Percentiles rank a stretch among this genome's conserved stretches.
phyloP scores from a whole-genome alignment of 2,888 invertebrate genomes.

The Muschampia plurimacula region DNA sequence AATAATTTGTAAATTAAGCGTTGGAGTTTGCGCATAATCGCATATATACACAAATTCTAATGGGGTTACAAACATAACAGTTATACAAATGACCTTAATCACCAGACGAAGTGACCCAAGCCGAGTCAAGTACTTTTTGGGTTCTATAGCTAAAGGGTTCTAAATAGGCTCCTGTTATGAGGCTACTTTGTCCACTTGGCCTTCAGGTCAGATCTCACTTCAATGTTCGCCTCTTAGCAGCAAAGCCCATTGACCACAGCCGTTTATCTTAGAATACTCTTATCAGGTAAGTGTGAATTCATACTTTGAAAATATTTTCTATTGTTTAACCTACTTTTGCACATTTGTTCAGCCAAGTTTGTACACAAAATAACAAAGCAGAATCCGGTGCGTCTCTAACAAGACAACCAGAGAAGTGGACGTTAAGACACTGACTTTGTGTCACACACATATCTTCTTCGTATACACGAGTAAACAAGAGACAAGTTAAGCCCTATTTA shows the following conservation, averaged over 20 bases:
- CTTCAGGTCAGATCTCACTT: background rate
- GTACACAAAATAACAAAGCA: background rate
- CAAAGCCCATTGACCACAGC: background rate
- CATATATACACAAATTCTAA: background rate
- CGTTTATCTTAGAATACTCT: too few species aligned
- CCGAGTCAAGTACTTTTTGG: background rate
- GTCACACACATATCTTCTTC: background rate
- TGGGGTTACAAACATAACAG: slow-evolving; percentile 8
- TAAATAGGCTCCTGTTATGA: background rate
- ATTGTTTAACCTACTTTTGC: background rate
- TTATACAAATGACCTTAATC: slow-evolving; percentile 8
- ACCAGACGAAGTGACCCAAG: background rate
- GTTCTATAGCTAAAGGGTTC: background rate
- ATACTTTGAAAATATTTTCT: background rate
- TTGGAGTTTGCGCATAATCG: background rate
- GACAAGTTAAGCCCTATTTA: slow-evolving; percentile 17
- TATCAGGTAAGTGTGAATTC: background rate
- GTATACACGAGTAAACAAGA: background rate
- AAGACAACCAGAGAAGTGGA: background rate
- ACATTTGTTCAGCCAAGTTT: background rate
- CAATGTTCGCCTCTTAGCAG: background rate
- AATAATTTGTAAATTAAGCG: slow-evolving; percentile 1
- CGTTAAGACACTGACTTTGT: background rate
- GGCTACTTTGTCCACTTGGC: background rate
- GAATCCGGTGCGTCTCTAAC: background rate